Evolutionary conservation across 2,797 vertebrate genomes (phyloP).

Genomic region (Cottoperca gobio): DNA sequence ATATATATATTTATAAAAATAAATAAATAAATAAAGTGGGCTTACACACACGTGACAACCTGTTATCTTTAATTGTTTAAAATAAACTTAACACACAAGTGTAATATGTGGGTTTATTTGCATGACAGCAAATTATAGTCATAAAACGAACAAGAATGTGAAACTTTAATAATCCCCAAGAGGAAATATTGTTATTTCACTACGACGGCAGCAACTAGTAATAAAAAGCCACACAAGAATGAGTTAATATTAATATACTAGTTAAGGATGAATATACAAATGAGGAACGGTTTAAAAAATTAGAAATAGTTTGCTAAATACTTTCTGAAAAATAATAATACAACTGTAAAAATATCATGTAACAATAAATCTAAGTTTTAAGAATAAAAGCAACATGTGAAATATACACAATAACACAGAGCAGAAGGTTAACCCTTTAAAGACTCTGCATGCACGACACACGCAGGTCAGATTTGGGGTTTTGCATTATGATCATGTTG

Average conservation of each 20-base stretch:
- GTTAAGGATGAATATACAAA: not conserved
- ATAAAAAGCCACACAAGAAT: not conserved
- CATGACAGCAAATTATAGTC: not conserved
- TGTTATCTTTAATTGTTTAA: no score
- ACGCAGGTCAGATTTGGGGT: not conserved
- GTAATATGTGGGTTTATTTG: not conserved
- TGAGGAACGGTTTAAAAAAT: not conserved
- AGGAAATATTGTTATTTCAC: not conserved
- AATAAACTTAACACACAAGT: no score
- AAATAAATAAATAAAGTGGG: no score
- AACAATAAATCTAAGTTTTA: not conserved
- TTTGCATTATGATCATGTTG: not conserved
- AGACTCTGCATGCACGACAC: not conserved
- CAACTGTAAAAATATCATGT: not conserved
- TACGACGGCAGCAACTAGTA: no score
- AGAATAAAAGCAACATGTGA: not conserved
- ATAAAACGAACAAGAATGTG: not conserved
- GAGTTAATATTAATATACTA: not conserved
- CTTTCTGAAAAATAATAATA: not conserved
- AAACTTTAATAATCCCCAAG: slow-evolving; percentile 5
- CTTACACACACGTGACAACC: no score
- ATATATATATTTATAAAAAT: no score
- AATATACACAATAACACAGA: not conserved
- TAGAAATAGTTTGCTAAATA: not conserved
- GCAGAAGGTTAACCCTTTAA: not conserved